phyloP scores from a whole-genome alignment of 2,797 vertebrate genomes.

The Crypturellus tataupa region DNA sequence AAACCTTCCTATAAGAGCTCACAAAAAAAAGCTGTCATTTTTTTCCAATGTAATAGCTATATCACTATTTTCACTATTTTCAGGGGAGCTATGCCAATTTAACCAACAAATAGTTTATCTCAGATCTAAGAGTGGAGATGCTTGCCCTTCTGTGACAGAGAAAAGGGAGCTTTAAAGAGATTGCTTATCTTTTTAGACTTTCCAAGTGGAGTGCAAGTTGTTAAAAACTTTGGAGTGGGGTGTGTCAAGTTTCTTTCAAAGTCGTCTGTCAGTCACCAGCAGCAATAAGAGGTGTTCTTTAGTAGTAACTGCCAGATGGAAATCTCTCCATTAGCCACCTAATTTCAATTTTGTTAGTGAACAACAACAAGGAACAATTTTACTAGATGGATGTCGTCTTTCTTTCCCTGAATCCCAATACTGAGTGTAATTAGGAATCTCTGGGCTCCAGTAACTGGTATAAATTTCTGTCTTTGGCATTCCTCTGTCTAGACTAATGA shows the following conservation, averaged over 20 bases:
- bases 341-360: constrained; percentile 40
- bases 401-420: constrained; percentile 50
- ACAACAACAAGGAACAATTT: constrained; percentile 38
- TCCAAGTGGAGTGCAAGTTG: neutral
- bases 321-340: constrained; percentile 21
- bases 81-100: neutral
- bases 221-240: neutral
- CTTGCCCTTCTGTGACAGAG: neutral
- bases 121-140: neutral
- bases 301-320: constrained; percentile 37
- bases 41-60: neutral
- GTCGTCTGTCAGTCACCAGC: constrained; percentile 3
- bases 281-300: constrained; percentile 23
- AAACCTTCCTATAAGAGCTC: neutral
- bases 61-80: neutral
- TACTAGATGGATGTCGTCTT: constrained; percentile 13
- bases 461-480: constrained; percentile 53
- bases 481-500: constrained; percentile 63
- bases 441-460: constrained; percentile 32
- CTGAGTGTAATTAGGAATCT: constrained; percentile 60
- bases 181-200: neutral
- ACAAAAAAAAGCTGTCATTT: neutral
- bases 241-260: constrained; percentile 9
- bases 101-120: neutral
- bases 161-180: neutral